phyloP scores from a whole-genome alignment of 1,140 invertebrate species.

The Calycopis cecrops region DNA sequence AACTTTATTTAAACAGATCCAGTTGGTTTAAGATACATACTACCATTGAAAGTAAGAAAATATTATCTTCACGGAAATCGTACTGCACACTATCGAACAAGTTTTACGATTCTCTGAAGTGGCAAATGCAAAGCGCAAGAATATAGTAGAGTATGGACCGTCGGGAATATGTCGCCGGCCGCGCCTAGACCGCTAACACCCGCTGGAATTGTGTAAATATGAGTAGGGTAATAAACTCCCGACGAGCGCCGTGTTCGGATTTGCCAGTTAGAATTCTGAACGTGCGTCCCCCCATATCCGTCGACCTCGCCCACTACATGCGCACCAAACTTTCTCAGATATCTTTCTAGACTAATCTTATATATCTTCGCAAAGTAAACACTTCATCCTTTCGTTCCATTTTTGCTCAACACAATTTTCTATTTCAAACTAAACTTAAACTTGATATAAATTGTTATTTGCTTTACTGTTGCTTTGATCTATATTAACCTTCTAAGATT shows the following conservation, averaged over 20 bases:
- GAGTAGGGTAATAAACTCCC: constrained; percentile 66
- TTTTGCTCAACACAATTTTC: constrained; percentile 12
- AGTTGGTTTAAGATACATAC: no score
- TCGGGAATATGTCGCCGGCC: constrained; percentile 39
- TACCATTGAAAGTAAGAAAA: no score
- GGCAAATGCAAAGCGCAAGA: no score
- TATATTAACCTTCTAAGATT: no score
- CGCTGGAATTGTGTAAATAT: constrained; percentile 67
- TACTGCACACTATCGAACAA: no score
- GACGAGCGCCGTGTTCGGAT: constrained; percentile 52
- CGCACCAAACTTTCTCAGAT: constrained; percentile 47
- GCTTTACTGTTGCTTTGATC: no score
- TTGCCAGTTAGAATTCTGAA: constrained; percentile 57
- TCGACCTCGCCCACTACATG: constrained; percentile 37
- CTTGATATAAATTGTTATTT: no score
- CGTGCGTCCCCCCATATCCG: constrained; percentile 34
- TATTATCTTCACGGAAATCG: no score
- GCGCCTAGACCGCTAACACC: constrained; percentile 54
- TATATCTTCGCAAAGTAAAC: constrained; percentile 8
- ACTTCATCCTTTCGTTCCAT: constrained; percentile 11
- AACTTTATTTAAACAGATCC: no score
- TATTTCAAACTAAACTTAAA: neutral
- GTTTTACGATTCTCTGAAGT: no score
- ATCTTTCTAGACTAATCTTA: constrained; percentile 33
- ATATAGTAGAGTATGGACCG: constrained; percentile 28